Conservation (phyloP, 2,888 invertebrate genomes). For the Stictocephala bisonia region DNA sequence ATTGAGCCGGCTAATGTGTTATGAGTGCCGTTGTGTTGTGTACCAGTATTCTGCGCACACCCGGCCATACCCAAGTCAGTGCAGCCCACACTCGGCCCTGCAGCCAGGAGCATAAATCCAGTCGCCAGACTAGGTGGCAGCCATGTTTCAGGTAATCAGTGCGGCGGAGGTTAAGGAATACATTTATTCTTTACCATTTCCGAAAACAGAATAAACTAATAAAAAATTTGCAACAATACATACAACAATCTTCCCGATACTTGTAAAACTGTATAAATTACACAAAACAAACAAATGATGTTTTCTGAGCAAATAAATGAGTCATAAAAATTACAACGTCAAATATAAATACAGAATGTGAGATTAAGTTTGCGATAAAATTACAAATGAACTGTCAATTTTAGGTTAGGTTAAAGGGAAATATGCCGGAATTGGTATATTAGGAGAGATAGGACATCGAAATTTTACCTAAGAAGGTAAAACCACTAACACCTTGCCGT, state of each 20-base stretch:
- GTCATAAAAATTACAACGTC: too few species aligned
- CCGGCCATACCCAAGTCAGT: slow-evolving; percentile 69
- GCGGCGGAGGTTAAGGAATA: slow-evolving; percentile 53
- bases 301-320: too few species aligned
- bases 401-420: too few species aligned
- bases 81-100: slow-evolving; percentile 69
- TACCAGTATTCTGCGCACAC: slow-evolving; percentile 54
- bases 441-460: too few species aligned
- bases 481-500: too few species aligned
- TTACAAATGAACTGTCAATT: too few species aligned
- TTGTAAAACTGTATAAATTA: slow-evolving; percentile 35
- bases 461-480: too few species aligned
- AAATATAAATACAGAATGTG: too few species aligned
- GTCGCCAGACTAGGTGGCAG: slow-evolving; percentile 67
- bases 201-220: neutral
- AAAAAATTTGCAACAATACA: slow-evolving; percentile 59
- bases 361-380: too few species aligned
- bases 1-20: too few species aligned
- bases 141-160: slow-evolving; percentile 81
- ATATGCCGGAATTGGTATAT: too few species aligned
- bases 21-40: slow-evolving; percentile 55
- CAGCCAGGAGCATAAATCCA: slow-evolving; percentile 78
- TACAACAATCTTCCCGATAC: slow-evolving; percentile 59
- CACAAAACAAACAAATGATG: slow-evolving; percentile 59
- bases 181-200: neutral